Conservation (phyloP, 2,888 invertebrate genomes). For the Agonopterix heracliana region DNA sequence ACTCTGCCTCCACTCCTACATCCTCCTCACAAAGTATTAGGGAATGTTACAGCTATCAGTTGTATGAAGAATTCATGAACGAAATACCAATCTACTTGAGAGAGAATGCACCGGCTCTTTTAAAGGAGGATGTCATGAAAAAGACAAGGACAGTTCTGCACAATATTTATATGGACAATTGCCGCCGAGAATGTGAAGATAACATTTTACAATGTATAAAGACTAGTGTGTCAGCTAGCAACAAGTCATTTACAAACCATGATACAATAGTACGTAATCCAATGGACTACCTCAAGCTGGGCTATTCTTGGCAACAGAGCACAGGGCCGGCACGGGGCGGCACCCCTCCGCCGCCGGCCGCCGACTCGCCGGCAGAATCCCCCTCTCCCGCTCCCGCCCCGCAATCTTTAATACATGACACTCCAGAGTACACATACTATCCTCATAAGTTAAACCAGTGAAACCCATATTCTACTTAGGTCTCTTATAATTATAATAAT, state of each 20-base stretch:
- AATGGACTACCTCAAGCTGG: conserved; percentile 30
- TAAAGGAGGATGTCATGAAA: conserved; percentile 32
- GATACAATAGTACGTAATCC: conserved; percentile 31
- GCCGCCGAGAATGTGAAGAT: conserved; percentile 22
- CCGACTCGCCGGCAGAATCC: conserved; percentile 6
- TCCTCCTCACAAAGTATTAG: conserved; percentile 16
- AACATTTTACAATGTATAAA: conserved; percentile 21
- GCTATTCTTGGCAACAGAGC: not conserved
- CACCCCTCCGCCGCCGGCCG: conserved; percentile 4
- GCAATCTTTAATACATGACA: conserved; percentile 24
- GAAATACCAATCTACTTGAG: conserved; percentile 36
- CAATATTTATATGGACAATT: conserved; percentile 28
- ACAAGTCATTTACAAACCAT: conserved; percentile 11
- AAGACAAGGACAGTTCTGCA: conserved; percentile 29
- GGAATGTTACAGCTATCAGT: conserved; percentile 21
- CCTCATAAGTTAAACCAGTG: conserved; percentile 51
- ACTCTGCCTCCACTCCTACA: conserved; percentile 14
- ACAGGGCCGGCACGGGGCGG: conserved; percentile 2
- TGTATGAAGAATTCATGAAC: conserved; percentile 44
- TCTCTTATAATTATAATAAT: no score
- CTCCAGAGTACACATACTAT: conserved; percentile 54
- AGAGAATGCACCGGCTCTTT: conserved; percentile 26
- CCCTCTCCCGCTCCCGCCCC: conserved; percentile 3
- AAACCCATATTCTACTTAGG: conserved; percentile 4
- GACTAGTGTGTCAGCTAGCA: conserved; percentile 4